Base-by-base conservation (phyloP, 2,888 invertebrate species). In the Tetranychus piercei region DNA sequence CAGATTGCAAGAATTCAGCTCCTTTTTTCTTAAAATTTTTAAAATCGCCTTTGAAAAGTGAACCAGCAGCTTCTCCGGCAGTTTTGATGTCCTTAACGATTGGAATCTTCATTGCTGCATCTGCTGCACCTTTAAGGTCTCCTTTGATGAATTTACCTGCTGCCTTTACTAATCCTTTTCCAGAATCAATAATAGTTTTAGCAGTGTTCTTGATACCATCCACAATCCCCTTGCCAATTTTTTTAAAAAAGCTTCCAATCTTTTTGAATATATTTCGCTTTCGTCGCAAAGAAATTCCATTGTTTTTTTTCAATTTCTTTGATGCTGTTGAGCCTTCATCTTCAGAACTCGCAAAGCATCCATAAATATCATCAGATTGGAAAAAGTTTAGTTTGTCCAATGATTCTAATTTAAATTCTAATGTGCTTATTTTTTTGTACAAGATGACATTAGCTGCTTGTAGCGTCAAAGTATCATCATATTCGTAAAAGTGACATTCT, bases 1-100 rank as follows among this genome's bases (percentile, higher is more conserved):
- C 9, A 6, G 55, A 55, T 15, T 44, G 45, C 3, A 64, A 22
- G 5, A 73, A n/a, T 1, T 64, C 73, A n/a, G 44, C 22, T 15
- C 45, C 73, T 22, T 45, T 64, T 43, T 73, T 43, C 18, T 23
- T 43, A 2, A 64, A 55, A 9, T n/a, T 64, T 15, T 73, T 67
- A 11, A 20, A 73, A 23, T 73, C 64, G 5, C 73, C 73, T 73
- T 73, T 73, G 73, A 64, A 22, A 44, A 73, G 15, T 3, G 22
- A 11, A 55, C 44, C 64, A 3, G 22, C 73, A 20, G 55, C 11
- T 20, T 73, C 64, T 9, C 20, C 64, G 7, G 43, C 65, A 55
- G 20, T 73, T 18, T 73, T 64, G 22, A 73, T 64, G 20, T 45
- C 73, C 1, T 67, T 67, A 22, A 73, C 73, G 1, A 73, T 64